phyloP scores from a whole-genome alignment of 2,113 vertebrate species.

The Phrynosoma platyrhinos region DNA sequence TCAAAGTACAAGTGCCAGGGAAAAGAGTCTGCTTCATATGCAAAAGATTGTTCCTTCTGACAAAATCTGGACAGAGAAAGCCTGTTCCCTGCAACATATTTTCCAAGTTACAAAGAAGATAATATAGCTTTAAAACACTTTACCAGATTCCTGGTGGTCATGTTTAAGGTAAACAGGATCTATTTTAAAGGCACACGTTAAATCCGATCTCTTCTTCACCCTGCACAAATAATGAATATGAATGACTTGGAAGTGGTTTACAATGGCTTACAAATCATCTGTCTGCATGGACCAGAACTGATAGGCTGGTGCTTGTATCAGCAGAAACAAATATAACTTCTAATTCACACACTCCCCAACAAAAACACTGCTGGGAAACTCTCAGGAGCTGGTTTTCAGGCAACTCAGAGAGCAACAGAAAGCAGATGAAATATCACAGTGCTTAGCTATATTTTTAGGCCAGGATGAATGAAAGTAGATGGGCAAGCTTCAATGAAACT shows the following conservation, averaged over 20 bases:
- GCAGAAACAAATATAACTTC: no score
- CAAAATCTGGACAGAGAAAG: not conserved
- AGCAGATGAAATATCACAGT: no score
- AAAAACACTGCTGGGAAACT: no score
- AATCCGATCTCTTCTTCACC: slow-evolving; percentile 90
- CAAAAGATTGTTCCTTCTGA: not conserved
- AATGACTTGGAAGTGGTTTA: not conserved
- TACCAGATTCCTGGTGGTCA: slow-evolving; percentile 93
- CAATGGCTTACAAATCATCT: slow-evolving; percentile 23
- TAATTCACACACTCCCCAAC: no score
- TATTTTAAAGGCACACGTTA: slow-evolving; percentile 92
- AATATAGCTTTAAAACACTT: slow-evolving; percentile 12
- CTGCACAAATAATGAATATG: slow-evolving; percentile 70
- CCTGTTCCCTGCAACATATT: no score
- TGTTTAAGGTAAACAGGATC: slow-evolving; percentile 95
- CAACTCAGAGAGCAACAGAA: no score
- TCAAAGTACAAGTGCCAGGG: not conserved
- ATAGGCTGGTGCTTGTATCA: no score
- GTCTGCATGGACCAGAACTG: slow-evolving; percentile 14
- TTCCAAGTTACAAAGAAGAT: not conserved
- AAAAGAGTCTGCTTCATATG: not conserved
- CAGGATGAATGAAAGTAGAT: slow-evolving; percentile 22
- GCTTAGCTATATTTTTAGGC: no score
- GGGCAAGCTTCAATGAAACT: not conserved
- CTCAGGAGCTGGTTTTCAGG: not conserved